Percentiles rank a stretch among this genome's conserved stretches.
Evolutionary conservation across 2,113 vertebrate genomes (phyloP).

Genomic region (Pseudonaja textilis): DNA sequence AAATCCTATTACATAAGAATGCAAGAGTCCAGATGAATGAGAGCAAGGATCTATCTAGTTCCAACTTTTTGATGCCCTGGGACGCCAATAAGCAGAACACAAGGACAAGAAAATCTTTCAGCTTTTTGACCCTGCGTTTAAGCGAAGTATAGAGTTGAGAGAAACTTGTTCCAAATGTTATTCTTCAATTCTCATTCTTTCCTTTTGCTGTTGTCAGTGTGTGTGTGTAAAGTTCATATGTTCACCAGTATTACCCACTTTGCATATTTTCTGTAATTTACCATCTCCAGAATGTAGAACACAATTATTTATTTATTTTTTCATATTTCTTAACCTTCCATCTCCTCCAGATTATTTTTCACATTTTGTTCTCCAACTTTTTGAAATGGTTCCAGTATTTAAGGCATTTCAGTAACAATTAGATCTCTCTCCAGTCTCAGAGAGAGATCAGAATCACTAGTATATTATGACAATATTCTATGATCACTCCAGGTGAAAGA

Average conservation of each 20-base stretch:
- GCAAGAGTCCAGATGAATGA: not conserved
- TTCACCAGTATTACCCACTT: not conserved
- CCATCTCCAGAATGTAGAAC: not conserved
- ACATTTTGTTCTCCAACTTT: not conserved
- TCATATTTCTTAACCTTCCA: not conserved
- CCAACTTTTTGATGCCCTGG: not conserved
- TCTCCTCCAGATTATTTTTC: not conserved
- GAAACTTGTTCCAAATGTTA: not conserved
- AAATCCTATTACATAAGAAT: not conserved
- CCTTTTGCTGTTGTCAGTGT: not conserved
- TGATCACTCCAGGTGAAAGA: not conserved
- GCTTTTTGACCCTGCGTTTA: not conserved
- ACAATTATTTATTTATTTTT: not conserved
- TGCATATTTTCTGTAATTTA: not conserved
- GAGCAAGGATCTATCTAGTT: not conserved
- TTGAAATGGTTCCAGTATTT: conserved; percentile 25
- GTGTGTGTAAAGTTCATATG: not conserved
- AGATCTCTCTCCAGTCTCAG: not conserved
- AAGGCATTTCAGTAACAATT: not conserved
- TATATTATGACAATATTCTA: not conserved
- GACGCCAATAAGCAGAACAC: not conserved
- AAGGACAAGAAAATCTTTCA: not conserved
- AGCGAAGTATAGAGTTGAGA: not conserved
- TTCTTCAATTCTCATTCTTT: not conserved
- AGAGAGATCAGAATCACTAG: not conserved